Percentiles rank a stretch among this genome's conserved stretches.
These are phyloP conservation scores for Myocastor coypus DNA, from an alignment of 2,113 vertebrate genomes.

Conservation along the genomic window DNA sequence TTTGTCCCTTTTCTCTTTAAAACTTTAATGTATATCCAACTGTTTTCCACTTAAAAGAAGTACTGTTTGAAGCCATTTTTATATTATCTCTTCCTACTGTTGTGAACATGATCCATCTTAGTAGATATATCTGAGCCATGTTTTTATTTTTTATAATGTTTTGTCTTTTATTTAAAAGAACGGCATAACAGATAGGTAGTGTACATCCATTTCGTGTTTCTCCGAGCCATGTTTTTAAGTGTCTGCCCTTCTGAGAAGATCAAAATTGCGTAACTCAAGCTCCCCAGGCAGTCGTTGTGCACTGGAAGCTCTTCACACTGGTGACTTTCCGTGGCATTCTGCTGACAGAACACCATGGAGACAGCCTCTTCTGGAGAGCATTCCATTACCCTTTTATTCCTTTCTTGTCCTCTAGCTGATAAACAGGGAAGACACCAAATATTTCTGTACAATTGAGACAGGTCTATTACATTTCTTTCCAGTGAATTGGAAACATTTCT, in stretches of 20 bases:
- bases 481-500: neutral
- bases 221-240: neutral
- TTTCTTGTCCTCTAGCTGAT: neutral
- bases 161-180: too few relatives aligned
- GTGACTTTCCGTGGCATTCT: neutral
- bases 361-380: neutral
- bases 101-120: neutral
- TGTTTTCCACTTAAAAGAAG: constrained; percentile 14
- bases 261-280: neutral
- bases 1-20: neutral
- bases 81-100: neutral
- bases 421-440: neutral
- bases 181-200: too few relatives aligned
- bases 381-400: neutral
- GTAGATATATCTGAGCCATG: neutral
- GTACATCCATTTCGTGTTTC: too few relatives aligned
- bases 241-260: neutral
- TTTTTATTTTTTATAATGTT: neutral
- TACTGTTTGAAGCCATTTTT: constrained; percentile 14
- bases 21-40: neutral
- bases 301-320: neutral
- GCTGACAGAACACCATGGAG: neutral
- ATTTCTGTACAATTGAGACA: neutral
- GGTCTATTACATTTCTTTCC: neutral
- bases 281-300: neutral